A percentile compares a stretch with the other conserved stretches of the same genome.
phyloP scores from a whole-genome alignment of 2,888 invertebrate species.

The Linnaemya vulpina region DNA sequence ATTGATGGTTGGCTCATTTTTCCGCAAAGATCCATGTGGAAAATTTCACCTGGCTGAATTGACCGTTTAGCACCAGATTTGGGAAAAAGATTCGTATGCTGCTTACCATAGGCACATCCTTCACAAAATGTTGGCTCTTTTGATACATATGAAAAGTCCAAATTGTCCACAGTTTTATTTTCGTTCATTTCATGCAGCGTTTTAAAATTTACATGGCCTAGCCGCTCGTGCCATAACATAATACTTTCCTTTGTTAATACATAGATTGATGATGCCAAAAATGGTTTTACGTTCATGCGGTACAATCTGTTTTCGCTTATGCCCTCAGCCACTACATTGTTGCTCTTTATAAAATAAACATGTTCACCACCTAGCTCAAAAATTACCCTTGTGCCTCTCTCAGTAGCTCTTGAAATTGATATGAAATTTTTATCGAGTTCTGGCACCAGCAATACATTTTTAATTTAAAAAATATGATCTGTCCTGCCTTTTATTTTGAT shows the following conservation, averaged over 20 bases:
- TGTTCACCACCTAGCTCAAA: too few species aligned
- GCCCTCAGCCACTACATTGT: too few species aligned
- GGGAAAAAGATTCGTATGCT: constrained; percentile 18
- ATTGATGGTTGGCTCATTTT: constrained; percentile 39
- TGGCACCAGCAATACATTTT: neutral
- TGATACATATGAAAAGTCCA: neutral
- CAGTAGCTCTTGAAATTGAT: neutral
- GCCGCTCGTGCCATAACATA: neutral
- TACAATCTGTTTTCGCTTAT: neutral
- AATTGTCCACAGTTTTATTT: neutral
- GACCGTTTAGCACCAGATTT: constrained; percentile 22
- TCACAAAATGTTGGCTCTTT: constrained; percentile 19
- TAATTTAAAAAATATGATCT: neutral
- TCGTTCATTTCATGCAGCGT: neutral
- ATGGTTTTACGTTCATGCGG: neutral
- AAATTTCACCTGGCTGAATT: constrained; percentile 27
- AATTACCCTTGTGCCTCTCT: too few species aligned
- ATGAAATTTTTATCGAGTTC: neutral
- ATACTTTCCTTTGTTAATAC: neutral
- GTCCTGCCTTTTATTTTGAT: neutral
- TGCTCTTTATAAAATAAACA: too few species aligned
- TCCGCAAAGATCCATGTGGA: constrained; percentile 50
- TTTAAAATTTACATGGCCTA: constrained; percentile 5
- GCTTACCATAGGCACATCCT: constrained; percentile 22
- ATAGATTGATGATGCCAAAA: neutral